phyloP scores from a whole-genome alignment of 1,140 invertebrate genomes.

The Bombus waltoni region DNA sequence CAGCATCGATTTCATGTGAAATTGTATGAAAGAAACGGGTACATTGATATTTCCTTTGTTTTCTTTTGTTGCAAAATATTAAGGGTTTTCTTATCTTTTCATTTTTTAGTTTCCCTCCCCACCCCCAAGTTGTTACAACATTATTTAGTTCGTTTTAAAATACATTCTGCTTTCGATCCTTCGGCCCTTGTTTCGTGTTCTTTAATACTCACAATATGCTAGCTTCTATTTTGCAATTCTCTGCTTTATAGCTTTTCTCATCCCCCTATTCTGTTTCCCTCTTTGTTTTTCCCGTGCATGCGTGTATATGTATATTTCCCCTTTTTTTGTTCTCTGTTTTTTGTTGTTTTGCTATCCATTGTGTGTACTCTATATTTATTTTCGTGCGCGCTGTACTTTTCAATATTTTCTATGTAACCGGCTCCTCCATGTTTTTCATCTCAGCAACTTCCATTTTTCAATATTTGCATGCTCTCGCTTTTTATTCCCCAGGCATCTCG shows the following conservation, averaged over 20 bases:
- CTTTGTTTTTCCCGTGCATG: not conserved
- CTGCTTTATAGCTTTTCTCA: constrained; percentile 5
- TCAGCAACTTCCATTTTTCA: constrained; percentile 8
- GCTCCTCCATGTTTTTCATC: constrained; percentile 17
- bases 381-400: constrained; percentile 13
- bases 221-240: not conserved
- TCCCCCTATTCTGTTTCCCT: not conserved
- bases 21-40: not conserved
- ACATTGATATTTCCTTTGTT: too few relatives aligned
- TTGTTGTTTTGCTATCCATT: constrained; percentile 7
- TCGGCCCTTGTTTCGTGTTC: not conserved
- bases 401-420: constrained; percentile 12
- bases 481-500: constrained; percentile 1
- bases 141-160: too few relatives aligned
- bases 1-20: not conserved
- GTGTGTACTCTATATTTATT: constrained; percentile 26
- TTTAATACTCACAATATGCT: not conserved
- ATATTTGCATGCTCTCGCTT: not conserved
- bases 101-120: too few relatives aligned
- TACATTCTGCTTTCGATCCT: too few relatives aligned
- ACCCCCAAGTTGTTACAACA: too few relatives aligned
- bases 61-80: too few relatives aligned
- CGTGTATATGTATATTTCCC: not conserved
- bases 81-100: too few relatives aligned
- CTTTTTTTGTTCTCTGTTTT: not conserved